Conservation (phyloP, 1,140 invertebrate genomes). For the Caenorhabditis inopinata region DNA sequence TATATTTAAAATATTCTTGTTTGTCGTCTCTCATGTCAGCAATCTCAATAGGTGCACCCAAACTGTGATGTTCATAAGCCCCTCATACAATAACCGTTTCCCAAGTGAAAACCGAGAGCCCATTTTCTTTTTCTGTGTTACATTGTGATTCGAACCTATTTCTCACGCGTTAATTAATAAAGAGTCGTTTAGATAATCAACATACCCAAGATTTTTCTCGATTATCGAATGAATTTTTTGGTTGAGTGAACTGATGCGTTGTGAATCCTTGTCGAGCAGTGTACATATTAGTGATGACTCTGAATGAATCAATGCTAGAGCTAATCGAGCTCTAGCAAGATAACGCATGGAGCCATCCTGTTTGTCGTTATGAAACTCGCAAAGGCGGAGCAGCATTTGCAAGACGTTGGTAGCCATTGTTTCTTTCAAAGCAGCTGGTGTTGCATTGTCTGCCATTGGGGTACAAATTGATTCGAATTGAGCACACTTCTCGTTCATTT, state of each 20-base stretch:
- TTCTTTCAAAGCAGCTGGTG: not conserved
- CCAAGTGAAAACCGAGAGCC: not conserved
- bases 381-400: not conserved
- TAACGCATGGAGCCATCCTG: not conserved
- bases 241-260: not conserved
- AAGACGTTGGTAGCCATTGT: not conserved
- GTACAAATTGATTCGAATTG: conserved; percentile 10
- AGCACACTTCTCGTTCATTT: not conserved
- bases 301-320: not conserved
- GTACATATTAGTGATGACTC: not conserved
- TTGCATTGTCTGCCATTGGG: not conserved
- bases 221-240: not conserved
- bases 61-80: conserved; percentile 5
- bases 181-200: not conserved
- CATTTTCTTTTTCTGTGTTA: conserved; percentile 23
- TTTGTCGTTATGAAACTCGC: not conserved
- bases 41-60: conserved; percentile 19
- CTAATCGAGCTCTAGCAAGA: not conserved
- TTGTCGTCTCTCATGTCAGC: conserved; percentile 30
- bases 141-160: not conserved
- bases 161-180: not conserved
- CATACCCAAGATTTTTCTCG: conserved; percentile 10
- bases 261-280: not conserved
- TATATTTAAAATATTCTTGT: not conserved
- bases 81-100: conserved; percentile 18